These are phyloP conservation scores for Nesidiocoris tenuis DNA, from an alignment of 2,888 invertebrate species.

Conservation along the genomic window DNA sequence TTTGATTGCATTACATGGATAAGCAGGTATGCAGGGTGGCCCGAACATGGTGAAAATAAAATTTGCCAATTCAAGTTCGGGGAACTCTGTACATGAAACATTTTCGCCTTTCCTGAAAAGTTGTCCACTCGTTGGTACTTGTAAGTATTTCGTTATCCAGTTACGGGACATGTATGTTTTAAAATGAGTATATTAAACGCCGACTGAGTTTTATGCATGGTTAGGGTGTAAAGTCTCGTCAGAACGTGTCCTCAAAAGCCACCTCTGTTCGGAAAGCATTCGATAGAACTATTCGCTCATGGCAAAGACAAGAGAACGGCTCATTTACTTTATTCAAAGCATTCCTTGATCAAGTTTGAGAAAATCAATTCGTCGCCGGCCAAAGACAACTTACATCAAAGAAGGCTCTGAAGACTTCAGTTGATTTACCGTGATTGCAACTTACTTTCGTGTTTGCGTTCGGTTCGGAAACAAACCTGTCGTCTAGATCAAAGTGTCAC, in stretches of 20 bases:
- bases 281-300: not conserved
- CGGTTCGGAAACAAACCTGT: not conserved
- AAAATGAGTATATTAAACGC: too few species aligned
- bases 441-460: slow-evolving; percentile 26
- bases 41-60: too few species aligned
- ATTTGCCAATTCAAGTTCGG: too few species aligned
- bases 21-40: too few species aligned
- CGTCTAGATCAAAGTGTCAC: slow-evolving; percentile 23
- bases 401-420: not conserved
- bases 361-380: not conserved
- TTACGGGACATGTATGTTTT: too few species aligned
- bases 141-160: too few species aligned
- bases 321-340: not conserved
- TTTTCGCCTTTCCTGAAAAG: too few species aligned
- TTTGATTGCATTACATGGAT: too few species aligned
- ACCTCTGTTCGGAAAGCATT: not conserved
- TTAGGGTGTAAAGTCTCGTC: too few species aligned
- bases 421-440: slow-evolving; percentile 36
- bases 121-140: too few species aligned
- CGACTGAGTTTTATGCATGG: too few species aligned
- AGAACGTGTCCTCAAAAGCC: not conserved
- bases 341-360: not conserved
- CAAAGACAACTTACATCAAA: not conserved
- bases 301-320: not conserved
- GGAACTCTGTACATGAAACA: too few species aligned